A percentile compares a stretch with the other conserved stretches of the same genome.
Conservation (phyloP, 2,888 invertebrate species). For the Drosophila incognita region DNA sequence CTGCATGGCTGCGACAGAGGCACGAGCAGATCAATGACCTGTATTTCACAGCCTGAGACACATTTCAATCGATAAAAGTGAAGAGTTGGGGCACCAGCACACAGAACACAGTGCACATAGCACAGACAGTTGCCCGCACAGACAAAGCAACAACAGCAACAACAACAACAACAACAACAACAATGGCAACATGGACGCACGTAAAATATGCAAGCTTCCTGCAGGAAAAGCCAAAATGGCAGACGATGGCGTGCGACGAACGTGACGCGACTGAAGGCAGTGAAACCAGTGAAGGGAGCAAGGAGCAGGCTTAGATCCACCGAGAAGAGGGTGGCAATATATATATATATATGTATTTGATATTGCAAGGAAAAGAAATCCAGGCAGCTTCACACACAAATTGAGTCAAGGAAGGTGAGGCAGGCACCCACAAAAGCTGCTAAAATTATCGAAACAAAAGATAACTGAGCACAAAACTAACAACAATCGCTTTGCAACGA, state of each 20-base stretch:
- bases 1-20: slow-evolving; percentile 55
- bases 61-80: slow-evolving; percentile 85
- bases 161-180: slow-evolving; percentile 13
- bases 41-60: slow-evolving; percentile 85
- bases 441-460: slow-evolving; percentile 27
- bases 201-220: slow-evolving; percentile 78
- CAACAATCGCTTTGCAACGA: slow-evolving; percentile 21
- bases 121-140: slow-evolving; percentile 42
- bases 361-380: slow-evolving; percentile 9
- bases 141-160: slow-evolving; percentile 37
- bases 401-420: slow-evolving; percentile 20
- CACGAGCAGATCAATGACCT: slow-evolving; percentile 84
- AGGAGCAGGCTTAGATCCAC: slow-evolving; percentile 18
- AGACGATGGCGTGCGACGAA: slow-evolving; percentile 48
- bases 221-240: slow-evolving; percentile 75
- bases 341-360: slow-evolving; percentile 8
- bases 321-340: slow-evolving; percentile 29
- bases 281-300: slow-evolving; percentile 45
- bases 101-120: slow-evolving; percentile 36
- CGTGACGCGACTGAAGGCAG: slow-evolving; percentile 57
- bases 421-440: slow-evolving; percentile 12
- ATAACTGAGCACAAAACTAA: slow-evolving; percentile 4
- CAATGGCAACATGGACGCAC: slow-evolving; percentile 44
- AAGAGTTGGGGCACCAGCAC: slow-evolving; percentile 78
- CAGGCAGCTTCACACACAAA: slow-evolving; percentile 1